Evolutionary conservation across 1,140 invertebrate species (phyloP).

Genomic region (Metaphire vulgaris): DNA sequence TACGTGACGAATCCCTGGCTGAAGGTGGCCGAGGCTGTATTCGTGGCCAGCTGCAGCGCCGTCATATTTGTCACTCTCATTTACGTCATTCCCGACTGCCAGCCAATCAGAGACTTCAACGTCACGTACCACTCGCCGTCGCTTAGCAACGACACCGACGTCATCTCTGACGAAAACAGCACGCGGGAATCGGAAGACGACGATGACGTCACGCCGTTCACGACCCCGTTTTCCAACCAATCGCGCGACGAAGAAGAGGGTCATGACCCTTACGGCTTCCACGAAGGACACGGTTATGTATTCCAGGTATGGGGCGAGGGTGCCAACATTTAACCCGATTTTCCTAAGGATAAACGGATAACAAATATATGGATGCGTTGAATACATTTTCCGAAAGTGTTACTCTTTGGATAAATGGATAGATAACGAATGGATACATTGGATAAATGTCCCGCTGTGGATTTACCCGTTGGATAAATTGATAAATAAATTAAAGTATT

Average conservation of each 20-base stretch:
- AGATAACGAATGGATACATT: too few species aligned
- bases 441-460: too few species aligned
- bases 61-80: constrained; percentile 78
- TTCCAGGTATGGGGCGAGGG: neutral
- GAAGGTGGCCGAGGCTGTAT: constrained; percentile 77
- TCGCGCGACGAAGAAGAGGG: neutral
- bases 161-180: neutral
- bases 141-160: neutral
- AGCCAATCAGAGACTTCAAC: constrained; percentile 42
- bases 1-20: constrained; percentile 66
- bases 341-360: too few species aligned
- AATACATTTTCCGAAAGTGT: too few species aligned
- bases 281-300: constrained; percentile 8
- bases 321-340: too few species aligned
- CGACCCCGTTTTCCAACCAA: too few species aligned
- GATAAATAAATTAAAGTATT: too few species aligned
- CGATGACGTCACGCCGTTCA: too few species aligned
- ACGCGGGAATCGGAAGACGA: too few species aligned
- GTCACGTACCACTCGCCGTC: neutral
- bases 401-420: too few species aligned
- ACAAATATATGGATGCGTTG: too few species aligned
- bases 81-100: constrained; percentile 77
- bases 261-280: neutral
- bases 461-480: too few species aligned
- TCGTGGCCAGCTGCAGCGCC: constrained; percentile 75